Evolutionary conservation across 2,888 invertebrate genomes (phyloP).

Genomic region (Cylindroiulus punctatus): DNA sequence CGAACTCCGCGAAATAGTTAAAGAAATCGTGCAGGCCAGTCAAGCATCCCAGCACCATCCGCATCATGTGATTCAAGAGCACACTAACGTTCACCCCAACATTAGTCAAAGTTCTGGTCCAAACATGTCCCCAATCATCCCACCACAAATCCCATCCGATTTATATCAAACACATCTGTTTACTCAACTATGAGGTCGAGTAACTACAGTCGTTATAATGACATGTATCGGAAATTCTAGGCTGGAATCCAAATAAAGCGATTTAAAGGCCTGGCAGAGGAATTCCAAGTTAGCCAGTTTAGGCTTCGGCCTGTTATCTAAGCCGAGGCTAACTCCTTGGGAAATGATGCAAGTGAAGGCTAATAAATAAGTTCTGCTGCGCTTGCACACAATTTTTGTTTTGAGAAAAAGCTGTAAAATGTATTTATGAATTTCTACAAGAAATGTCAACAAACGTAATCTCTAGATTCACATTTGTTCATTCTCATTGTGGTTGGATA

Average conservation of each 20-base stretch:
- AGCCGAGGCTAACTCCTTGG: not conserved
- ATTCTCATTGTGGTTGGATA: not conserved
- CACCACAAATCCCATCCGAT: constrained; percentile 55
- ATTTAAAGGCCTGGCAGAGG: not conserved
- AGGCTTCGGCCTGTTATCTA: not conserved
- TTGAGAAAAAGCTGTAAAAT: not conserved
- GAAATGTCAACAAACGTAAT: not conserved
- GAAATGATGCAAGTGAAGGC: not conserved
- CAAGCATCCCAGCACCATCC: not conserved
- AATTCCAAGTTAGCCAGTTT: constrained; percentile 1
- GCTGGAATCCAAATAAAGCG: not conserved
- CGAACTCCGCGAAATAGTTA: constrained; percentile 62
- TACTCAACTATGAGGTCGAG: constrained; percentile 56
- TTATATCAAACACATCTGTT: constrained; percentile 57
- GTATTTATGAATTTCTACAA: not conserved
- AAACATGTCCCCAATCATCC: constrained; percentile 28
- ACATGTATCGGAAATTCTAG: not conserved
- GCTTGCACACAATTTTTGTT: too few relatives aligned
- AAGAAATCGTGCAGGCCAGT: not conserved
- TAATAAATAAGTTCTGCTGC: not conserved
- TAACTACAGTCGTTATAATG: not conserved
- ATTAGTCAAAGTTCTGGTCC: not conserved
- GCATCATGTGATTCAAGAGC: not conserved
- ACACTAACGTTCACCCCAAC: not conserved
- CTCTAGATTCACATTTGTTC: too few relatives aligned